phyloP scores from a whole-genome alignment of 2,113 vertebrate species.

The Pionites leucogaster region DNA sequence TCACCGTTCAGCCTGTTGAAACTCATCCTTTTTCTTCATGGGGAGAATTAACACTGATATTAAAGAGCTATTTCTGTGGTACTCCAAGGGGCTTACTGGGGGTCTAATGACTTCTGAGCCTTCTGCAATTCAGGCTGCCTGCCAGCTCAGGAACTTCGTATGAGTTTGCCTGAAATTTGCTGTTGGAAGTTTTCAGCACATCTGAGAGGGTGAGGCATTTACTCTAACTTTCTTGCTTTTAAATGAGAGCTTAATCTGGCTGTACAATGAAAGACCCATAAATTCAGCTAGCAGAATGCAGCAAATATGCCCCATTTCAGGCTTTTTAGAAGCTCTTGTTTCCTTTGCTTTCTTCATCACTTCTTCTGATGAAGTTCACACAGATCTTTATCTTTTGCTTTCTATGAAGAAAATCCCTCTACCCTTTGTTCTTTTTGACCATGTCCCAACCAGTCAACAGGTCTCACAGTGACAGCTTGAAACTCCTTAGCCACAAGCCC shows the following conservation, averaged over 20 bases:
- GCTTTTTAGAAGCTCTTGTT: background rate
- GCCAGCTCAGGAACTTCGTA: background rate
- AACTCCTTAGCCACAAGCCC: background rate
- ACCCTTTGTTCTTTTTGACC: background rate
- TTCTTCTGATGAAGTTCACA: background rate
- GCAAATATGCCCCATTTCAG: background rate
- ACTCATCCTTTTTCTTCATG: background rate
- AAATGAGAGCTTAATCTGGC: background rate
- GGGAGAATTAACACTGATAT: background rate
- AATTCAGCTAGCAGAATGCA: background rate
- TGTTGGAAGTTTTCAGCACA: background rate
- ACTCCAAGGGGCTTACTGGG: background rate
- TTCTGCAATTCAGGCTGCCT: background rate
- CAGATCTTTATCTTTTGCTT: background rate
- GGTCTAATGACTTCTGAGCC: background rate
- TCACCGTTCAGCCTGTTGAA: background rate
- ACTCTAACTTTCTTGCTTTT: background rate
- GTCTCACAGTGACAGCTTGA: background rate
- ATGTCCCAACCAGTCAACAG: background rate
- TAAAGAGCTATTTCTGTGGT: background rate
- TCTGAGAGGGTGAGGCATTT: background rate
- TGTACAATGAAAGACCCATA: background rate
- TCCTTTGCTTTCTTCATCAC: background rate
- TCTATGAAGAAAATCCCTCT: background rate
- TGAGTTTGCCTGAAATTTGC: background rate